Evolutionary conservation across 2,888 invertebrate species (phyloP), one percentile per base, ranked within the genome.

Genomic region (Amorpha juglandis): DNA sequence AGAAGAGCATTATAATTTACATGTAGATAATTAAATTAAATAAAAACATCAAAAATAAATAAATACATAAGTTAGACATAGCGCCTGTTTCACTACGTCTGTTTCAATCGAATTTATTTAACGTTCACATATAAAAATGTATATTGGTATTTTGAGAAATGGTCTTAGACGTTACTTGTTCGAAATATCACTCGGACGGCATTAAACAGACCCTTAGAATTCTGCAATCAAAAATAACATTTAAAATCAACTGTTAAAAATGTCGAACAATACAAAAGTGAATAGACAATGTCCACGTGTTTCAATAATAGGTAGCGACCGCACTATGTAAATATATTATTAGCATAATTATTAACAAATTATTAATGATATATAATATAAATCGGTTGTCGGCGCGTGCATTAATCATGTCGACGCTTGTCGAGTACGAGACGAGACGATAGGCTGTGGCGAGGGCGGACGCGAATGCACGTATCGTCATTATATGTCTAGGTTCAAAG

Each of bases 371-470:
- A 12, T 58, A 58, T 42, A 42, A 16, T 42, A 52, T 63, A 52
- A 63, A 63, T 52, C 63, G 27, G 52, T 21, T 63, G 51, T 45
- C 47, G 50, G 12, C 38, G 52, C 16, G 19, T 51, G 19, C 42
- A 58, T 58, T 58, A 42, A 58, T 62, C 33, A 38, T 21, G 19
- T 58, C 50, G 50, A 50, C 14, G 50, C 19, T 66, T 55, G 58
- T 38, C 12, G 38, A 45, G 14, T 12, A 14, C 38, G 38, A 38
- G 42, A 58, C 19, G 42, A 55, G 38, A 42, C 42, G 9, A 38
- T 8, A 68, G 69, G 69, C 66, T 65, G 63, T 68, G 27, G 52
- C 33, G 42, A 38, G 12, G 12, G 66, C 19, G 42, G 19, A 58
- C 19, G 42, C 11, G 38, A 42, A n/a, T 42, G 42, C 19, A 38